Conservation (phyloP, 1,140 invertebrate genomes). For the Orius insidiosus region DNA sequence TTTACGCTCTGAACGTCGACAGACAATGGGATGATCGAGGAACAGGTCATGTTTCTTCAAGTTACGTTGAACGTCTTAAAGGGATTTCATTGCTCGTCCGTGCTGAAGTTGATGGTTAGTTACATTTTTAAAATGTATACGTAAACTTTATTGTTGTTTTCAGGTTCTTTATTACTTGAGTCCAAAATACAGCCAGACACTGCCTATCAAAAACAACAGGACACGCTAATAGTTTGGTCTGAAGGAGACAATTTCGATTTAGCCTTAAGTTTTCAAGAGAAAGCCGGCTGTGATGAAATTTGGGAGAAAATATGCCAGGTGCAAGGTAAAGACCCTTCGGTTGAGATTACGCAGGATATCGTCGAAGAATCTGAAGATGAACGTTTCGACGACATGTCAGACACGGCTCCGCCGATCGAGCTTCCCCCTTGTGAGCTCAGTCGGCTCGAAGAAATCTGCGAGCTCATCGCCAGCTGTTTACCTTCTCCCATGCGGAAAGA, state of each 20-base stretch:
- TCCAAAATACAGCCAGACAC: too few species aligned
- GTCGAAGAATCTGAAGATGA: slow-evolving; percentile 97
- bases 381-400: slow-evolving; percentile 88
- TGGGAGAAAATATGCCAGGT: slow-evolving; percentile 99
- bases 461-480: slow-evolving; percentile 64
- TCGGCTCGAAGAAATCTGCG: slow-evolving; percentile 86
- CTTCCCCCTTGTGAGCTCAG: slow-evolving; percentile 85
- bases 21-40: slow-evolving; percentile 97
- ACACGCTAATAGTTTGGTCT: slow-evolving; percentile 99
- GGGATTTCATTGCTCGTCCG: slow-evolving; percentile 86
- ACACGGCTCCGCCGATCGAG: slow-evolving; percentile 77
- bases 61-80: slow-evolving; percentile 84
- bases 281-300: slow-evolving; percentile 98
- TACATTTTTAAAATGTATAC: too few species aligned
- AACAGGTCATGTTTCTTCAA: slow-evolving; percentile 92
- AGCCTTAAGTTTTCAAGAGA: slow-evolving; percentile 98
- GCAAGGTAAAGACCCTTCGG: slow-evolving; percentile 94
- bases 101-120: slow-evolving; percentile 90
- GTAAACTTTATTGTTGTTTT: too few species aligned
- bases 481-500: slow-evolving; percentile 78
- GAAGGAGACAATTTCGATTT: slow-evolving; percentile 98
- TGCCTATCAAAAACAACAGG: too few species aligned
- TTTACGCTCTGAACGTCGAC: slow-evolving; percentile 94
- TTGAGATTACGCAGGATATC: slow-evolving; percentile 93
- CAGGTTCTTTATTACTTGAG: too few species aligned